Base-by-base conservation (phyloP, 2,888 invertebrate genomes). In the Platerodrilus igneus region DNA sequence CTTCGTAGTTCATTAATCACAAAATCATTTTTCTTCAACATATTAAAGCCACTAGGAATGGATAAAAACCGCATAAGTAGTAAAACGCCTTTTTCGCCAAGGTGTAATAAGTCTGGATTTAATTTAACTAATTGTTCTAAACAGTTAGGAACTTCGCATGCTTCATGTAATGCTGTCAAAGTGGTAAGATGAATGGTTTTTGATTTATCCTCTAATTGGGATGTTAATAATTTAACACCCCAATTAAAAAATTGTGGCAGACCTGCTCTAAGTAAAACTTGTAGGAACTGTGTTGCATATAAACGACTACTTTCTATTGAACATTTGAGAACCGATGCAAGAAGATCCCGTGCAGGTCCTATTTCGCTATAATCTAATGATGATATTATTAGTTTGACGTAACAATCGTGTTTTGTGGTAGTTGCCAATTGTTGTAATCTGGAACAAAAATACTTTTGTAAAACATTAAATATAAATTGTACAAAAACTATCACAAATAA, bases 301-400 rank as follows among this genome's bases (percentile, higher is more conserved):
- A 94, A 68, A 21, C 90, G 76, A 4, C 78, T 77, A 10, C 73
- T 71, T 64, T 77, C 76, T 35, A 72, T 73, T 34, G 66, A 69
- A 55, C 78, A 78, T 5, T 71, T 74, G 3, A 81, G 63, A 4
- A 81, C 78, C 3, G 63, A 57, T 16, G 60, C 70, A 44, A 80
- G 66, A 44, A 84, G 76, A 52, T 78, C 79, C 16, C 86, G 76
- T 7, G 84, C 78, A 55, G 75, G 77, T 2, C 85, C 83, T 41
- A 86, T 83, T 32, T 80, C 71, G 2, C 81, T 78, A 64, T 95
- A 97, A 69, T 95, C 91, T 54, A 99, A 71, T 49, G 89, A 87
- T 3, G 95, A 91, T 43, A 94, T 81, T 36, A 94, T 88, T 43
- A 97, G 73, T 67, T 97, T 97, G 1, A 94, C 83, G 66, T 95